Evolutionary conservation across 2,797 vertebrate species (phyloP), one percentile per base, ranked within the genome.

Genomic region (Esox masquinongy): DNA sequence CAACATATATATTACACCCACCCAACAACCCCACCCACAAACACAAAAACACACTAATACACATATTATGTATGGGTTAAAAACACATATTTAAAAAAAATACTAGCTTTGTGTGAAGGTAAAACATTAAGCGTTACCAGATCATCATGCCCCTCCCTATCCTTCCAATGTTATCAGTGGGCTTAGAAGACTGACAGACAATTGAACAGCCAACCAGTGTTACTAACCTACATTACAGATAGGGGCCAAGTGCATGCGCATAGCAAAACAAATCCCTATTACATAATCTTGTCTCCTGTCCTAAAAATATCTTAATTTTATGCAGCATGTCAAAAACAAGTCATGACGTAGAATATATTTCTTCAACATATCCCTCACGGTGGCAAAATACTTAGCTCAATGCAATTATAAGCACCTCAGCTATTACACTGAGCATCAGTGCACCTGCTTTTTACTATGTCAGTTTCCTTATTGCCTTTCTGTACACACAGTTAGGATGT

Each of bases 11-110:
- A 68, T 19, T 8, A 51, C 72, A 74, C 63, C 75, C 47, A 61
- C 24, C 70, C 43, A 22, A 75, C 29, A 61, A 26, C 49, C 1
- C 47, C 36, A 64, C 29, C 59, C 15, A 67, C 14, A 69, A 34
- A 68, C 19, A 72, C 11, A 63, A 7, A 74, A 12, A 63, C 56
- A 53, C 67, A 68, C 29, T 47, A 34, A 43, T 50, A 70, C 64
- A 68, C 3, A 68, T 72, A 14, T 72, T 36, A 66, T 69, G 39
- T 59, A 4, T 63, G 14, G 43, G 43, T 3, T 29, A 64, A n/a
- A 67, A 5, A 71, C 26, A 76, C 19, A 70, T 9, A 6, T 63
- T 26, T 24, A 17, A 19, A 73, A 12, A 72, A 43, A 2, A 15
- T 51, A 31, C 51, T 19, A 53, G 22, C 39, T 50, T 68, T 63